A percentile compares a stretch with the other conserved stretches of the same genome.
These are phyloP conservation scores for Fragum sueziense DNA, from an alignment of 2,888 invertebrate genomes.

Conservation along the genomic window DNA sequence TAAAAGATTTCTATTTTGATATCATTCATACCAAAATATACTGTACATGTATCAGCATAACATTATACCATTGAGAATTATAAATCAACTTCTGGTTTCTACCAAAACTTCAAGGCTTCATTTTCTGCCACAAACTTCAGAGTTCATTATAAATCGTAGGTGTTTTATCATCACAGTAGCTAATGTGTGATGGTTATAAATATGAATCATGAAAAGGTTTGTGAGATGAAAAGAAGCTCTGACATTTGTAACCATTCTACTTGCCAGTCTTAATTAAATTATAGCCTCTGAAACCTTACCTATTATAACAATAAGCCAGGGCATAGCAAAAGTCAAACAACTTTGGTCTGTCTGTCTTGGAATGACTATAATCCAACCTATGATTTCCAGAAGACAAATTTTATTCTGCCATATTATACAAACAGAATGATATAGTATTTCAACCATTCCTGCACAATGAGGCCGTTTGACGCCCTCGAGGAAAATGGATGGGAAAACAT, in stretches of 20 bases:
- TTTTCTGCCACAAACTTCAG: not conserved
- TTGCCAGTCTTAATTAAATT: slow-evolving; percentile 13
- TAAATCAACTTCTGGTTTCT: too few relatives aligned
- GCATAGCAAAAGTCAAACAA: not conserved
- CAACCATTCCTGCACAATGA: not conserved
- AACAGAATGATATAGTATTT: too few relatives aligned
- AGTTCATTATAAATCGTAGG: not conserved
- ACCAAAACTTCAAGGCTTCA: too few relatives aligned
- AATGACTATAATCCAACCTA: too few relatives aligned
- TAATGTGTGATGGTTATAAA: not conserved
- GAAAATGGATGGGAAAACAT: not conserved
- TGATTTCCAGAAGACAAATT: too few relatives aligned
- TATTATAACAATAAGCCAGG: not conserved
- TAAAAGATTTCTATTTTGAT: too few relatives aligned
- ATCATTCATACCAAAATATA: too few relatives aligned
- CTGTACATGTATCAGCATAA: too few relatives aligned
- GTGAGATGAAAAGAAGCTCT: slow-evolving; percentile 7
- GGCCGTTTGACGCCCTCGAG: not conserved
- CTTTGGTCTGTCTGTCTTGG: too few relatives aligned
- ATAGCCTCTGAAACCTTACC: slow-evolving; percentile 10
- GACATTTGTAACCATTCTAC: slow-evolving; percentile 3
- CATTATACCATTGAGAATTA: too few relatives aligned
- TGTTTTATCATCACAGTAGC: not conserved
- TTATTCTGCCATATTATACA: too few relatives aligned
- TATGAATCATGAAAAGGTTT: not conserved